Evolutionary conservation across 2,797 vertebrate species (phyloP).

Genomic region (Podarcis lilfordi): DNA sequence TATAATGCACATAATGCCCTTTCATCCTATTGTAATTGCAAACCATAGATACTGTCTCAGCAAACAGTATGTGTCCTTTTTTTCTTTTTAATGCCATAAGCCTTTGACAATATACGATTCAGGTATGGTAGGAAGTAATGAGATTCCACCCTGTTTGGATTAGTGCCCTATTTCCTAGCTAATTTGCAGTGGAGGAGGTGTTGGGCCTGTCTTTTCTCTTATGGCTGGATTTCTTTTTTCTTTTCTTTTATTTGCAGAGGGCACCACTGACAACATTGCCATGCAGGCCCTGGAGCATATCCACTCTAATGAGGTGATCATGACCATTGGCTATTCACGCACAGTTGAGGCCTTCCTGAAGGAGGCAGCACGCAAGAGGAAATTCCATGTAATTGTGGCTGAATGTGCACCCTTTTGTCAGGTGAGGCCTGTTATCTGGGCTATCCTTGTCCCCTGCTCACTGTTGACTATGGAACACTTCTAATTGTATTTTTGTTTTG

Average conservation of each 20-base stretch:
- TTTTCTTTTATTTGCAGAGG: conserved; percentile 81
- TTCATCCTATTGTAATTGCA: not conserved
- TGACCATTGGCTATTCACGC: conserved; percentile 94
- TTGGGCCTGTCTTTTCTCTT: conserved; percentile 22
- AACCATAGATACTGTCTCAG: not conserved
- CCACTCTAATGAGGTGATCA: conserved; percentile 98
- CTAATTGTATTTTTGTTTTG: no score
- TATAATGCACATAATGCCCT: not conserved
- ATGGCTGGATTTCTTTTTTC: not conserved
- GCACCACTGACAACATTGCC: conserved; percentile 94
- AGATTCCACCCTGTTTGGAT: not conserved
- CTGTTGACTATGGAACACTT: not conserved
- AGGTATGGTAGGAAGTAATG: not conserved
- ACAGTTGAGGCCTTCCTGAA: conserved; percentile 94
- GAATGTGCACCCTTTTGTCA: conserved; percentile 97
- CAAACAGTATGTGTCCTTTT: not conserved
- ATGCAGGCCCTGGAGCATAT: conserved; percentile 98
- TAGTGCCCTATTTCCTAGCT: not conserved
- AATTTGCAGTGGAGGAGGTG: not conserved
- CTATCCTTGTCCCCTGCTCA: accelerated
- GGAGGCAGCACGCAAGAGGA: conserved; percentile 91
- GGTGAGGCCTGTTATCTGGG: conserved; percentile 71
- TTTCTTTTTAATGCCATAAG: not conserved
- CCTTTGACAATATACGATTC: not conserved
- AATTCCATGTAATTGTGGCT: conserved; percentile 96